Evolutionary conservation across 2,113 vertebrate genomes (phyloP).

Genomic region (Mystacornis crossleyi): DNA sequence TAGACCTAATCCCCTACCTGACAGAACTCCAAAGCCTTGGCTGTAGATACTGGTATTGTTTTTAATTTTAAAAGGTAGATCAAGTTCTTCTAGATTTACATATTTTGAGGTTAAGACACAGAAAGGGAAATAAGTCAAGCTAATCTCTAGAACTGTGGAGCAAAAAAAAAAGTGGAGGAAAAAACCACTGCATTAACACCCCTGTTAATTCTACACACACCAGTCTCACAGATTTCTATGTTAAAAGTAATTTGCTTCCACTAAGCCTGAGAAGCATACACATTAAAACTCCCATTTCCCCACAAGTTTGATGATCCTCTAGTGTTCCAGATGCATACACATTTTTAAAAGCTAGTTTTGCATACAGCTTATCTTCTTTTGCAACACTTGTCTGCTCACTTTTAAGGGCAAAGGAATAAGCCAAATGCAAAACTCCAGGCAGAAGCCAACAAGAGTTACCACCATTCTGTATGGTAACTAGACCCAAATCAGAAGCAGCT

Average conservation of each 20-base stretch:
- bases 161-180: neutral
- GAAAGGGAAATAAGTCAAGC: neutral
- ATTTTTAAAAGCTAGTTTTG: neutral
- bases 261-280: neutral
- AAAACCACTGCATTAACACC: neutral
- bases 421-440: neutral
- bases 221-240: neutral
- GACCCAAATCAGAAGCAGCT: constrained; percentile 27
- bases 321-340: neutral
- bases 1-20: neutral
- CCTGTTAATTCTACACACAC: neutral
- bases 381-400: neutral
- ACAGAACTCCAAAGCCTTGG: neutral
- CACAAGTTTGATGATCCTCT: neutral
- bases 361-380: neutral
- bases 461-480: neutral
- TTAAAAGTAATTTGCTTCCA: neutral
- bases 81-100: neutral
- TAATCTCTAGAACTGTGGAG: neutral
- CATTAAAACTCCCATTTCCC: neutral
- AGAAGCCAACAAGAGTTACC: neutral
- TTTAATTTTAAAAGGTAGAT: neutral
- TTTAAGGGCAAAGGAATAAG: neutral
- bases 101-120: neutral
- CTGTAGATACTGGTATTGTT: neutral